Percentiles rank a stretch among this genome's conserved stretches.
Evolutionary conservation across 2,888 invertebrate genomes (phyloP).

Genomic region (Drosophila lutescens): DNA sequence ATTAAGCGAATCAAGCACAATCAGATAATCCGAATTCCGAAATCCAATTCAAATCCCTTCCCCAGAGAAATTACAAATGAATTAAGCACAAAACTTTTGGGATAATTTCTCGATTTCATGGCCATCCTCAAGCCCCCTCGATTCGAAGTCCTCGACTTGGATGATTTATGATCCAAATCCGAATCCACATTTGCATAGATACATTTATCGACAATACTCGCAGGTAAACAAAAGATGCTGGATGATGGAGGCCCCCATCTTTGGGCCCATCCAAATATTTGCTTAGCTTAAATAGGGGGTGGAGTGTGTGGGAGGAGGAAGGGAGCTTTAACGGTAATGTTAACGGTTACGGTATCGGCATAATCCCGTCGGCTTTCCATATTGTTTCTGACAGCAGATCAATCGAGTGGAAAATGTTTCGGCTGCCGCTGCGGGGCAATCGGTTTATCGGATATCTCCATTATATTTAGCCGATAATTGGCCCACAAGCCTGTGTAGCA

Average conservation of each 20-base stretch:
- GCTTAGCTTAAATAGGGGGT: not conserved
- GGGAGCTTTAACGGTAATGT: slow-evolving; percentile 8
- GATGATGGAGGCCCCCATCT: not conserved
- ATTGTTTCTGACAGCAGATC: slow-evolving; percentile 43
- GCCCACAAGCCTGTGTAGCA: slow-evolving; percentile 26
- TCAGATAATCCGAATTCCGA: slow-evolving; percentile 36
- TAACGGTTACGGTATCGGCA: slow-evolving; percentile 17
- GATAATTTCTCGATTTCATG: slow-evolving; percentile 26
- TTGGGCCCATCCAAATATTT: slow-evolving; percentile 21
- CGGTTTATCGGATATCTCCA: slow-evolving; percentile 39
- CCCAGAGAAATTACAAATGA: slow-evolving; percentile 36
- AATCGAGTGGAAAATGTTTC: slow-evolving; percentile 42
- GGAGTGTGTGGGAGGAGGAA: too few relatives aligned
- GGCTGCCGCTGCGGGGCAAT: slow-evolving; percentile 23
- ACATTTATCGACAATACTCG: slow-evolving; percentile 32
- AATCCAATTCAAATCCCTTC: not conserved
- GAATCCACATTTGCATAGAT: slow-evolving; percentile 38
- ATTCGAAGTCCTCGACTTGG: slow-evolving; percentile 1
- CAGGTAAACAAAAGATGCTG: slow-evolving; percentile 32
- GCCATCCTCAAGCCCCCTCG: not conserved
- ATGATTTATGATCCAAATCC: slow-evolving; percentile 41
- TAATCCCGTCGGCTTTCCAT: slow-evolving; percentile 37
- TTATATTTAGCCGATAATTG: slow-evolving; percentile 45
- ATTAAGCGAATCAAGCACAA: slow-evolving; percentile 47
- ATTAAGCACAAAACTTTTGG: slow-evolving; percentile 36